Conservation (phyloP, 2,113 vertebrate genomes). For the Arenaria interpres region DNA sequence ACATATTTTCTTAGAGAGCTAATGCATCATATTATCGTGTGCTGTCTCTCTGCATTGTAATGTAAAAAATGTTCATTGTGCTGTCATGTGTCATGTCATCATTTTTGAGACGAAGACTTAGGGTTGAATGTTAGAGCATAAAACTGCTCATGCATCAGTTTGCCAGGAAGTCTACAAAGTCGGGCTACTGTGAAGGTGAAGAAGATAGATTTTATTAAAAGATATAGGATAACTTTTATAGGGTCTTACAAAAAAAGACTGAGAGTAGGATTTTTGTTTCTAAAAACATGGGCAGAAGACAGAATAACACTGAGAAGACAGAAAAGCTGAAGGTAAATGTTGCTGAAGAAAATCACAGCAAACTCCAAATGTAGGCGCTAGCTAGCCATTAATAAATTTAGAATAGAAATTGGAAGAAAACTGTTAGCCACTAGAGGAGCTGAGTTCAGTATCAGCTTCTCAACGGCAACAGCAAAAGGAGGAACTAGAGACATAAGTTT, state of each 20-base stretch:
- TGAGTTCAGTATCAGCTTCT: not conserved
- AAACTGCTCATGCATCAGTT: not conserved
- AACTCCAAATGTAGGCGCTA: not conserved
- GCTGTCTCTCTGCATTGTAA: not conserved
- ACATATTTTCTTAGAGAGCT: not conserved
- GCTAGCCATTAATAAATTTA: not conserved
- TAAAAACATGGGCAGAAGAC: not conserved
- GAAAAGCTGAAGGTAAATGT: not conserved
- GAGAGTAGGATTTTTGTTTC: not conserved
- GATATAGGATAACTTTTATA: not conserved
- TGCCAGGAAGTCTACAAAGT: not conserved
- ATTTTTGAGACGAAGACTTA: not conserved
- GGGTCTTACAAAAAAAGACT: not conserved
- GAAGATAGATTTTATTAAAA: not conserved
- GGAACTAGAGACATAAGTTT: not conserved
- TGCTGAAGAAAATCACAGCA: not conserved
- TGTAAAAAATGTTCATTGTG: not conserved
- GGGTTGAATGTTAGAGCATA: not conserved
- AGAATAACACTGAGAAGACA: not conserved
- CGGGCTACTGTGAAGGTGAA: not conserved
- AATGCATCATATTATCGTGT: not conserved
- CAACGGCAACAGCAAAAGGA: not conserved
- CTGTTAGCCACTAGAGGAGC: not conserved
- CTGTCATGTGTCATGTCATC: not conserved
- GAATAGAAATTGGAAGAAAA: not conserved